Percentiles rank a stretch among this genome's conserved stretches.
phyloP scores from a whole-genome alignment of 1,140 invertebrate genomes.

The Aricia agestis region DNA sequence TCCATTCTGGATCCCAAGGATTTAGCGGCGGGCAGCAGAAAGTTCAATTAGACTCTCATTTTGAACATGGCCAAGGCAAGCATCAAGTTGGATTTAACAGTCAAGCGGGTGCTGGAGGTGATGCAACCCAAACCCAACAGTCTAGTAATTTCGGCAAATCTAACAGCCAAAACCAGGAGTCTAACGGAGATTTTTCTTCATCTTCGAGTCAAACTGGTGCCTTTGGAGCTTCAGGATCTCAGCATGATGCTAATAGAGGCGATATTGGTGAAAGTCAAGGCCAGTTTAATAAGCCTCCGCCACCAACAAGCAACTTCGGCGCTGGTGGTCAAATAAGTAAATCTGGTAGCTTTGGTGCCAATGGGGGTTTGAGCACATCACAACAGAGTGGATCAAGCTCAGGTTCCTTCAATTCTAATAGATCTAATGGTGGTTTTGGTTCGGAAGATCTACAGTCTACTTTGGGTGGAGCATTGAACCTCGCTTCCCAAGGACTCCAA shows the following conservation, averaged over 20 bases:
- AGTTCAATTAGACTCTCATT: constrained; percentile 5
- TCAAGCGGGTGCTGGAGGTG: constrained; percentile 16
- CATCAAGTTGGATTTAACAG: constrained; percentile 10
- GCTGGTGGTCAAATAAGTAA: neutral
- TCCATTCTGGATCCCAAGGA: neutral
- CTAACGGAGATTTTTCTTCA: neutral
- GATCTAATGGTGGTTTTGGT: constrained; percentile 17
- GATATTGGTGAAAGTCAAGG: neutral
- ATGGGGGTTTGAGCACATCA: constrained; percentile 12
- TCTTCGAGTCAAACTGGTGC: neutral
- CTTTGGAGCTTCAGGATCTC: neutral
- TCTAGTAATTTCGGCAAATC: neutral
- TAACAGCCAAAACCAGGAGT: neutral
- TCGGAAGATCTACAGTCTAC: constrained; percentile 31
- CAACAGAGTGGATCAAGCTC: constrained; percentile 24
- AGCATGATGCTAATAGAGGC: neutral
- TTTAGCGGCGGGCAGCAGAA: constrained; percentile 22
- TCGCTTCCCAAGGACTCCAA: constrained; percentile 53
- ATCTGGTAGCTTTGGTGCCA: constrained; percentile 8
- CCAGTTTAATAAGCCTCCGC: neutral
- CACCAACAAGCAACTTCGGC: neutral
- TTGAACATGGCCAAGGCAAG: constrained; percentile 10
- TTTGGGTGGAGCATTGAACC: constrained; percentile 45
- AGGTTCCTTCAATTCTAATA: neutral
- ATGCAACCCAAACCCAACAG: neutral